Conservation (phyloP, 30 jellyfish, hydroid and myxozoan species). For the Turritopsis dohrnii region DNA sequence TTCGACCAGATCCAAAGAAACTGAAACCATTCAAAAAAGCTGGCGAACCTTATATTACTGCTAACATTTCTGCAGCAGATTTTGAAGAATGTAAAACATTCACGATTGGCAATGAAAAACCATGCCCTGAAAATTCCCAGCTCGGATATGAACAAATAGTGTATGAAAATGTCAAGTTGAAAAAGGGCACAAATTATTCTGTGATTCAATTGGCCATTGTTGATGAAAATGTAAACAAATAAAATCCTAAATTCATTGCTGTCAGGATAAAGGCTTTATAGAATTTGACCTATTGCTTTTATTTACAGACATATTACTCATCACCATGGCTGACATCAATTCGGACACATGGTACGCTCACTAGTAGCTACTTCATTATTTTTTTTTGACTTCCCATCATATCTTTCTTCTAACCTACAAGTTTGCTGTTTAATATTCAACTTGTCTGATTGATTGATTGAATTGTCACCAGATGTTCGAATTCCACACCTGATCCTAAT, state of each 20-base stretch:
- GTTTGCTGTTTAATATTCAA: neutral
- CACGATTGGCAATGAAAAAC: constrained; percentile 73
- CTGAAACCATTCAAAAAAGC: constrained; percentile 24
- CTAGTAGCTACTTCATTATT: neutral
- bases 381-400: neutral
- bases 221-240: constrained; percentile 20
- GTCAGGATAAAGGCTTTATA: neutral
- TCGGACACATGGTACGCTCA: constrained; percentile 28
- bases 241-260: neutral
- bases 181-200: constrained; percentile 40
- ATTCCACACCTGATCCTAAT: no score
- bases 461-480: no score
- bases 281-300: neutral
- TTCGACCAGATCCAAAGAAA: constrained; percentile 18
- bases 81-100: constrained; percentile 11
- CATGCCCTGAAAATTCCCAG: constrained; percentile 2
- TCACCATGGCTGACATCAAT: constrained; percentile 58
- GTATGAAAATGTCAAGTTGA: constrained; percentile 45
- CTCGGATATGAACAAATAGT: constrained; percentile 4
- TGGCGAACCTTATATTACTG: constrained; percentile 62
- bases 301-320: constrained; percentile 30
- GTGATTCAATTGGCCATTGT: constrained; percentile 53
- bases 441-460: no score
- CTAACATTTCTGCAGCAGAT: constrained; percentile 36
- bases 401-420: neutral